Conservation (phyloP, 2,888 invertebrate genomes). For the Morpho helenor region DNA sequence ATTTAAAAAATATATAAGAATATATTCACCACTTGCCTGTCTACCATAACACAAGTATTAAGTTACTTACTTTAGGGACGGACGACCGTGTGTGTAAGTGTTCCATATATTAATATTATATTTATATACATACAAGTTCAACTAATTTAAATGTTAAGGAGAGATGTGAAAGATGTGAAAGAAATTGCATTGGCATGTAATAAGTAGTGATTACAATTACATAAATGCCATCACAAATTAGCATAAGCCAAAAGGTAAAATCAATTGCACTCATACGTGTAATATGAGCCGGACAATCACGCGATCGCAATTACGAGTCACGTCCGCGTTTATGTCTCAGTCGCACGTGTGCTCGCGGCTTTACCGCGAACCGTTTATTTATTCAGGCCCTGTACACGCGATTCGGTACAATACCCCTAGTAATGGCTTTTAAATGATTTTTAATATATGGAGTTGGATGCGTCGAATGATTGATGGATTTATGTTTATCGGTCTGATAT, state of each 20-base stretch:
- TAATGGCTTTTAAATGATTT: slow-evolving; percentile 35
- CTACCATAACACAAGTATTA: too few relatives aligned
- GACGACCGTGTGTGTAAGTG: too few relatives aligned
- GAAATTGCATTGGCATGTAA: too few relatives aligned
- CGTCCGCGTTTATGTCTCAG: slow-evolving; percentile 30
- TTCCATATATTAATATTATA: too few relatives aligned
- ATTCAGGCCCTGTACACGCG: slow-evolving; percentile 31
- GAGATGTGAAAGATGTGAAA: too few relatives aligned
- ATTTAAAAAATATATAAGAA: too few relatives aligned
- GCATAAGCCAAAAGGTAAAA: slow-evolving; percentile 12
- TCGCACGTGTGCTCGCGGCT: slow-evolving; percentile 25
- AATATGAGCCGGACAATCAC: slow-evolving; percentile 21
- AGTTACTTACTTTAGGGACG: too few relatives aligned
- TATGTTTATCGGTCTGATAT: slow-evolving; percentile 3
- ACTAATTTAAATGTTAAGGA: too few relatives aligned
- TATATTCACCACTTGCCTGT: too few relatives aligned
- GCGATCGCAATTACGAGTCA: slow-evolving; percentile 31
- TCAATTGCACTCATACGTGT: slow-evolving; percentile 14
- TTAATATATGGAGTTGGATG: slow-evolving; percentile 23
- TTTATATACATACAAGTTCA: too few relatives aligned
- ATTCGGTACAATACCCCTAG: slow-evolving; percentile 19
- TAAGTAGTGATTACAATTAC: too few relatives aligned
- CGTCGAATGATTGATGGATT: slow-evolving; percentile 4
- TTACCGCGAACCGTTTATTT: slow-evolving; percentile 28
- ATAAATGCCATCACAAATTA: slow-evolving; percentile 10